Conservation (phyloP, 1,140 invertebrate species). For the Archivesica marissinica region DNA sequence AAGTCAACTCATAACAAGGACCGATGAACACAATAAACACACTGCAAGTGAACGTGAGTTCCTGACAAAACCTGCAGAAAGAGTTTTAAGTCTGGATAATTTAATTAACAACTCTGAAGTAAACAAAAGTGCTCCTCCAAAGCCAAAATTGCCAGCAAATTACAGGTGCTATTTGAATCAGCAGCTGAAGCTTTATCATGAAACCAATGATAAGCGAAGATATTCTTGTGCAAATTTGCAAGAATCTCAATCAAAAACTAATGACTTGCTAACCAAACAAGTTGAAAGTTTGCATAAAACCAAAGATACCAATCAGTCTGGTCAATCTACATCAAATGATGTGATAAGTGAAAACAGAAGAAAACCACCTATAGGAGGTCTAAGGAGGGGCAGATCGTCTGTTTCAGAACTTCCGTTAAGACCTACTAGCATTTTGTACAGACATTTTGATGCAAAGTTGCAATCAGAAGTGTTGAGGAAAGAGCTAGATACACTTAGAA, state of each 20-base stretch:
- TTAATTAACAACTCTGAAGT: neutral
- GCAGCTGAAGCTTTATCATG: constrained; percentile 1
- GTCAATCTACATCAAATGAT: neutral
- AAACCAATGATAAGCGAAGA: neutral
- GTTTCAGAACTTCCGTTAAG: constrained; percentile 22
- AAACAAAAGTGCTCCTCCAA: constrained; percentile 26
- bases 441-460: constrained; percentile 45
- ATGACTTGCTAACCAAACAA: neutral
- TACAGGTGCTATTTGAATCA: constrained; percentile 35
- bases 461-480: constrained; percentile 53
- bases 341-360: neutral
- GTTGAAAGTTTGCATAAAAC: neutral
- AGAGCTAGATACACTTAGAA: constrained; percentile 48
- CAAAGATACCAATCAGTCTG: neutral
- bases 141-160: constrained; percentile 41
- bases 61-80: neutral
- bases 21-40: neutral
- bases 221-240: neutral
- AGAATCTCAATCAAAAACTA: neutral
- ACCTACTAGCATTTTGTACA: constrained; percentile 27
- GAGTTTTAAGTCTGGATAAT: constrained; percentile 5
- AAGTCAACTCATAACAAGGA: constrained; percentile 11
- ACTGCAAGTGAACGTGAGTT: neutral
- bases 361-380: neutral
- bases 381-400: neutral